Evolutionary conservation across 2,113 vertebrate species (phyloP), one percentile per base, ranked within the genome.

Genomic region (Mola mola): DNA sequence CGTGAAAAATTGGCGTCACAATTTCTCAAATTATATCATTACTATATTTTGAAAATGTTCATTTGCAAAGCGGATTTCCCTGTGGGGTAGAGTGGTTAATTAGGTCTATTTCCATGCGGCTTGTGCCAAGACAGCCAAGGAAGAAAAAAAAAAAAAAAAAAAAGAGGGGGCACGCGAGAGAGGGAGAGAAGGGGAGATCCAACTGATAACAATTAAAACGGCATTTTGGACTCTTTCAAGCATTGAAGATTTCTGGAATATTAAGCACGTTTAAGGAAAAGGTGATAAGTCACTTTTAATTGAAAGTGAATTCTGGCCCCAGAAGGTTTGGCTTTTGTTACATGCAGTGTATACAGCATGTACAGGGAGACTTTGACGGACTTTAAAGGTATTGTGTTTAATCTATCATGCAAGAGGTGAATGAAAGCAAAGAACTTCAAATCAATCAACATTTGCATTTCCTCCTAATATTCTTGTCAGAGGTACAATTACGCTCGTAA

Each of bases 31-130:
- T 98, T 92, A 97, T 96, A 96, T 97, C 94, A 98, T 98, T 96
- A 96, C 95, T 95, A 94, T 97, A 97, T 98, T 97, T 97, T 96
- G 93, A 95, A 97, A 97, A 96, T 95, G 95, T 95, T 98, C 95
- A 98, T 99, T 96, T 98, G 95, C 95, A 96, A 95, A 95, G 94
- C 91, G 94, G 94, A 97, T 98, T 97, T 98, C 95, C 97, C 96
- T 68, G 72, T 90, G 92, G 95, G 94, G 93, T 94, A 93, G 94
- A 93, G 87, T 93, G 96, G 94, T 96, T 98, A 98, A 99, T 99
- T 98, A 98, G 95, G 96, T 97, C 95, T 96, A 96, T 97, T 97
- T 98, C 95, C 93, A 93, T 91, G 94, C 92, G 88, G 96, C 93
- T 95, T 93, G 79, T 91, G 95, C 94, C 91, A 83, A 87, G 71